phyloP scores from a whole-genome alignment of 2,113 vertebrate genomes.

The Lophochroa leadbeateri region DNA sequence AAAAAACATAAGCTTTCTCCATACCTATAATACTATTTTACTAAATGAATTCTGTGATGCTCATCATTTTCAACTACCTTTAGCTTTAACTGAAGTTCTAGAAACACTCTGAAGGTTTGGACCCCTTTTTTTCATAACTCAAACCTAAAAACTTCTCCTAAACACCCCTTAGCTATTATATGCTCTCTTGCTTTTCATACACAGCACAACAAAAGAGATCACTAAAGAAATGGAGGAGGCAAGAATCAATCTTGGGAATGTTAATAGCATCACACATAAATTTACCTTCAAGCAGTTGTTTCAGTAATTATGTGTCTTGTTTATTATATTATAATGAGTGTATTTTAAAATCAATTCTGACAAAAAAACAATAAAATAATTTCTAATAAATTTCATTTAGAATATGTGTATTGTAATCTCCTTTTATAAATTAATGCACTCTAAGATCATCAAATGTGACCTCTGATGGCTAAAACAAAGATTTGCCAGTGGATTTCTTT shows the following conservation, averaged over 20 bases:
- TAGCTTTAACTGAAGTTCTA: background rate
- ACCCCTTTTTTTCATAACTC: background rate
- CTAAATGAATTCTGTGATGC: background rate
- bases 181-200: background rate
- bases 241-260: background rate
- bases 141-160: background rate
- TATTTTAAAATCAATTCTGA: background rate
- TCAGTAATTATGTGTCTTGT: background rate
- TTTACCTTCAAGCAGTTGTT: background rate
- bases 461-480: background rate
- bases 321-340: background rate
- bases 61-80: background rate
- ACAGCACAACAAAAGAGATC: background rate
- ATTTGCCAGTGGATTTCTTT: background rate
- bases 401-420: background rate
- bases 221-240: background rate
- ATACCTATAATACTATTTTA: background rate
- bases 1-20: background rate
- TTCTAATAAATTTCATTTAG: background rate
- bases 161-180: background rate
- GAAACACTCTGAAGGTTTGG: background rate
- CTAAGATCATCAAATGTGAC: background rate
- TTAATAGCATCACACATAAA: background rate
- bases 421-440: background rate
- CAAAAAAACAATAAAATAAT: background rate